Base-by-base conservation (phyloP, 1,140 invertebrate genomes). In the Megalopta genalis region DNA sequence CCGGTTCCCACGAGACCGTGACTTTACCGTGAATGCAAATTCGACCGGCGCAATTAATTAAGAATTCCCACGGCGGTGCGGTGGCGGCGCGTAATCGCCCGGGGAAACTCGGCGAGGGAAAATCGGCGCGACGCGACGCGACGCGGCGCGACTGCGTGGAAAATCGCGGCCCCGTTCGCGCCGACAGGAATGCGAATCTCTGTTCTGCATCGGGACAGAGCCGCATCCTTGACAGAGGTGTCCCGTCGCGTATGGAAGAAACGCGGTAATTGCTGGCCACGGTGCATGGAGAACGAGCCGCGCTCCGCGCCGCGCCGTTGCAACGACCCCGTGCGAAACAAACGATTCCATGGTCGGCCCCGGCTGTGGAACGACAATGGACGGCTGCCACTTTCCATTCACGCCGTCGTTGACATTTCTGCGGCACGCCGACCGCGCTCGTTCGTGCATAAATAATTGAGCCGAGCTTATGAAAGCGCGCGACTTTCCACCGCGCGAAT, bases 351-450 rank as follows among this genome's bases (percentile, higher is more conserved):
- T 18, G 12, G n/a, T 16, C 54, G 57, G 23, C 9, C 49, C 16
- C 16, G 49, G 4, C 49, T 60, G 16, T 60, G 66, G 42, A 62
- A 37, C 60, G 46, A 77, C 76, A 57, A 77, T 77, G 4, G 32
- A n/a, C 67, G 18, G 1, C 63, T 39, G 68, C 42, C 60, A 72
- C 83, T 83, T 80, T 84, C 77, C 73, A 84, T 63, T 42, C 82
- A 52, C 64, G 77, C 60, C 66, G 79, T 80, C 83, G 83, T 85
- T 81, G 84, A 86, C 84, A 86, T 85, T 85, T 85, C 80, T 85
- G 59, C 75, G 69, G 60, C 49, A 52, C 46, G 46, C 70, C 46
- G 60, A 16, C 25, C 54, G 71, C 57, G 54, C 60, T 52, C 72
- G 81, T 85, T 82, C 84, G 52, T 39, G 73, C 74, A 85, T 84